Evolutionary conservation across 2,888 invertebrate species (phyloP), one percentile per base, ranked within the genome.

Genomic region (Lobophora halterata): DNA sequence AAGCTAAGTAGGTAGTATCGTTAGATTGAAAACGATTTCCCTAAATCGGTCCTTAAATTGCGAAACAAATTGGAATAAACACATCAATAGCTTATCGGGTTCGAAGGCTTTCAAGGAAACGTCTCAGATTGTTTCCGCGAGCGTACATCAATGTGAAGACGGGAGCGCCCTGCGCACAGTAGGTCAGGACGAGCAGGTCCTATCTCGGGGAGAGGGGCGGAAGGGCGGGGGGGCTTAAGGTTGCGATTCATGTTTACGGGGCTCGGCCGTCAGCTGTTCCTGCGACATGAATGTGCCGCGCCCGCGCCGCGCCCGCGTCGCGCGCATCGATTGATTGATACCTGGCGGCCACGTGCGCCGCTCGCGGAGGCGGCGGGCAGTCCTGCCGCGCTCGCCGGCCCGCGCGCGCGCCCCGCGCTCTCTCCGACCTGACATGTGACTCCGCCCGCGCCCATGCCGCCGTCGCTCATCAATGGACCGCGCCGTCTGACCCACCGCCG

Each of bases 171-270:
- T 67, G 70, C 68, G 69, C 70, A 67, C 58, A 64, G 62, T 63
- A 61, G 68, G 65, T 65, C 61, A 61, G 57, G 54, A 33, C 37
- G 35, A 45, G 46, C 54, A 48, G 48, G 57, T 52, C 37, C 52
- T 55, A 52, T 47, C 51, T 47, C 26, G 37, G 50, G 47, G 34
- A 17, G 50, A 36, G 48, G 43, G 50, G 47, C 13, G 42, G 28
- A 40, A 49, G 14, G 34, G 41, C 48, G 53, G 45, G 58, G 29
- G 55, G 33, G 52, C n/a, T n/a, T n/a, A n/a, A n/a, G 64, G 55
- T 55, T 61, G 70, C 80, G 76, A 86, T 86, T 86, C 86, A 86
- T 86, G 86, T 79, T 85, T 83, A 83, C 82, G 73, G 78, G 71
- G 68, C 65, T 71, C 71, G 73, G 71, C 72, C 79, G 86, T 85